Evolutionary conservation across 2,888 invertebrate genomes (phyloP), one percentile per base, ranked within the genome.

Genomic region (Criorhina ranunculi): DNA sequence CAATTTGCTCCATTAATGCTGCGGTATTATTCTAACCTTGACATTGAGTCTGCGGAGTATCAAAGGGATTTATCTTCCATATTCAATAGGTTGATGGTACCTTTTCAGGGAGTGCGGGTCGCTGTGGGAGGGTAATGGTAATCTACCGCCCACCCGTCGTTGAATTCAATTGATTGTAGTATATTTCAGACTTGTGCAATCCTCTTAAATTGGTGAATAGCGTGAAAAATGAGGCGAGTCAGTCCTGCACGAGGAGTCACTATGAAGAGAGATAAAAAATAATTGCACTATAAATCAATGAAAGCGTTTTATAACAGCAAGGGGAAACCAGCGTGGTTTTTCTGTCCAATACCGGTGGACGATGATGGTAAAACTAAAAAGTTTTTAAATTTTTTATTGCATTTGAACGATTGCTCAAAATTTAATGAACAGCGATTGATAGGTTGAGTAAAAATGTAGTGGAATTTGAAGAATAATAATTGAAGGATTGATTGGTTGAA

Each of bases 11-110:
- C 24, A 35, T 57, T 40, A 78, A 64, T 37, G 46, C 15, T 29
- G 57, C 57, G 12, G 40, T 42, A n/a, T 40, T 31, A 31, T 51
- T n/a, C 35, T 76, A 51, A 59, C 70, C 69, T 46, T 81, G 76
- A 37, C 76, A 64, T 35, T 64, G 40, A 29, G 4, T 12, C 33
- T 62, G 15, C 12, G n/a, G 15, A 19, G 17, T 12, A 31, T 11
- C n/a, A 19, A 11, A 46, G 24, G 35, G 11, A 46, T 24, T 15
- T 59, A 49, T 42, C 35, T 49, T 24, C 35, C 15, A 11, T 31
- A 55, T 17, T 44, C 8, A 17, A 44, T n/a, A 24, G 19, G n/a
- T 29, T 19, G 0, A 9, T 6, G 9, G 19, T 5, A 19, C 1
- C 3, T 9, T 9, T 33, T 2, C 2, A 1, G 7, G 1, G 35